Conservation (phyloP, 2,797 vertebrate species). For the Odontamblyopus lacepedii region DNA sequence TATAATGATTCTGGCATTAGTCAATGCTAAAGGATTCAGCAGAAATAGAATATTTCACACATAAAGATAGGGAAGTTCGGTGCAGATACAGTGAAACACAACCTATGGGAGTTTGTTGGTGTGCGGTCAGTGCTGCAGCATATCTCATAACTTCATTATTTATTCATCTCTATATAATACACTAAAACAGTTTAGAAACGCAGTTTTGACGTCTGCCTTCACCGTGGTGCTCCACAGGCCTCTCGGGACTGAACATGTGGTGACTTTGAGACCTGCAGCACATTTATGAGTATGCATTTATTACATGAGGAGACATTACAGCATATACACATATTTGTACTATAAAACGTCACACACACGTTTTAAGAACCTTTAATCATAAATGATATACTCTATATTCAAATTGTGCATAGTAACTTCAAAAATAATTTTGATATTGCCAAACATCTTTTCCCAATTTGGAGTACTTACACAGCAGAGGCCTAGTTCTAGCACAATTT, state of each 20-base stretch:
- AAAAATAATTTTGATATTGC: too few relatives aligned
- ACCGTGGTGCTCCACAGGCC: not conserved
- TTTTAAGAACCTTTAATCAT: not conserved
- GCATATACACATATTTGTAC: not conserved
- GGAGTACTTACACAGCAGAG: too few relatives aligned
- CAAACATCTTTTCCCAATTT: too few relatives aligned
- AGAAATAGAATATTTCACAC: not conserved
- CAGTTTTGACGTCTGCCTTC: constrained; percentile 28
- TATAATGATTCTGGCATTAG: not conserved
- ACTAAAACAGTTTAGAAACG: constrained; percentile 18
- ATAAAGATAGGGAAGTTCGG: constrained; percentile 13
- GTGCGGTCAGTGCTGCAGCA: constrained; percentile 18
- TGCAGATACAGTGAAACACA: constrained; percentile 5
- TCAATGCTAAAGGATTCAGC: constrained; percentile 7
- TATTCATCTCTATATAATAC: constrained; percentile 46
- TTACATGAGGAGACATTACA: not conserved
- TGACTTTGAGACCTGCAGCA: not conserved
- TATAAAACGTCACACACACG: not conserved
- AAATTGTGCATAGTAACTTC: too few relatives aligned
- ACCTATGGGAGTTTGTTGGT: not conserved
- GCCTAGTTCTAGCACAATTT: too few relatives aligned
- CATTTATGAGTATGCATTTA: constrained; percentile 24
- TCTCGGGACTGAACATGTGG: constrained; percentile 16
- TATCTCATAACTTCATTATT: constrained; percentile 37
- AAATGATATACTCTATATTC: not conserved